phyloP scores from a whole-genome alignment of 2,113 vertebrate species.

The Patagioenas fasciata region DNA sequence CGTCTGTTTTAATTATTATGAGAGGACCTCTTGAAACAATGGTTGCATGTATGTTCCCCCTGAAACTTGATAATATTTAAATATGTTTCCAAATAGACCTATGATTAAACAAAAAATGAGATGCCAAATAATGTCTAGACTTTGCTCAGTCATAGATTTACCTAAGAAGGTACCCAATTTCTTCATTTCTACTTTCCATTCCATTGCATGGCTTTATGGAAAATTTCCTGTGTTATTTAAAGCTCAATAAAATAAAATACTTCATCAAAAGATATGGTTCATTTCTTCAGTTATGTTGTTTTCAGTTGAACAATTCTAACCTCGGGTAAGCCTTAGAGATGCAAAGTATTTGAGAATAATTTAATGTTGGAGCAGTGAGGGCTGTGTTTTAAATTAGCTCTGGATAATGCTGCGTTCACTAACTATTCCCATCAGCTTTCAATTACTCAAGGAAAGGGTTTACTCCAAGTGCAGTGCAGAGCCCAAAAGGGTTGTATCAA shows the following conservation, averaged over 20 bases:
- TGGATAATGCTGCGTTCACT: background rate
- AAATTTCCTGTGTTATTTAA: background rate
- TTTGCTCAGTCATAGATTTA: background rate
- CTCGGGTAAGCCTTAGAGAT: background rate
- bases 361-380: background rate
- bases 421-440: background rate
- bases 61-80: background rate
- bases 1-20: background rate
- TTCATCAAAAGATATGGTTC: background rate
- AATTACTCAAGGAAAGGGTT: background rate
- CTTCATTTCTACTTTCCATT: background rate
- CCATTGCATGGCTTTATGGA: background rate
- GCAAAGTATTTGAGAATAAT: background rate
- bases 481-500: background rate
- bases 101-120: background rate
- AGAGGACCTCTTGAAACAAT: background rate
- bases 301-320: background rate
- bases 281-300: background rate
- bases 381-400: background rate
- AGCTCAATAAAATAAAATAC: background rate
- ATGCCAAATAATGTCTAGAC: background rate
- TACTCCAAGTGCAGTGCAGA: background rate
- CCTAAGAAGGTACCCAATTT: background rate
- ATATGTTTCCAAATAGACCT: background rate
- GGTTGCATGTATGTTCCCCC: background rate